These are phyloP conservation scores for Campoletis raptor DNA, from an alignment of 2,888 invertebrate species.

Conservation along the genomic window DNA sequence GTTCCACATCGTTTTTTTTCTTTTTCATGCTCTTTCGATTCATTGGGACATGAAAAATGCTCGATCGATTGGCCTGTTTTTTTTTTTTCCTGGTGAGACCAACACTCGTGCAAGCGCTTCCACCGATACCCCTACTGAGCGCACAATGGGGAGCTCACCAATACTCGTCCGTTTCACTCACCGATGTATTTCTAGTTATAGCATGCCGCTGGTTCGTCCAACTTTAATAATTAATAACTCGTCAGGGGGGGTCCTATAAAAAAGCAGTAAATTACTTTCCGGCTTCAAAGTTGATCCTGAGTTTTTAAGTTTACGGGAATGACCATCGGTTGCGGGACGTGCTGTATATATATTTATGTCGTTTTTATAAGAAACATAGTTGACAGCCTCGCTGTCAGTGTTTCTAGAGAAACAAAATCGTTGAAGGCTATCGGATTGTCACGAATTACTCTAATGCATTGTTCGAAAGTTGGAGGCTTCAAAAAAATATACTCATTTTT, in stretches of 20 bases:
- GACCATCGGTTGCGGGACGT: neutral
- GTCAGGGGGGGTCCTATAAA: conserved; percentile 14
- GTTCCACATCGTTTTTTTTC: neutral
- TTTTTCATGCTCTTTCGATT: neutral
- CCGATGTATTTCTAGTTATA: neutral
- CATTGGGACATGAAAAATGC: conserved; percentile 8
- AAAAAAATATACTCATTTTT: neutral
- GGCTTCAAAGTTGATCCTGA: conserved; percentile 8
- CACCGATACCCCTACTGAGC: conserved; percentile 10
- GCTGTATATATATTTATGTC: neutral
- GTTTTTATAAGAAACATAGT: neutral
- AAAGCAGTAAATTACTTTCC: conserved; percentile 11
- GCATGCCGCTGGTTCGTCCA: conserved; percentile 18
- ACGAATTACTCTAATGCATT: neutral
- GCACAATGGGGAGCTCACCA: conserved; percentile 10
- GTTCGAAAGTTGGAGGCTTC: neutral
- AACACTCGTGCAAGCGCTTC: conserved; percentile 1
- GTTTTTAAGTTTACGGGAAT: conserved; percentile 6
- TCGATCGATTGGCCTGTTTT: conserved; percentile 13
- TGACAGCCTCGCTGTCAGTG: neutral
- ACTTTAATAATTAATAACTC: conserved; percentile 20
- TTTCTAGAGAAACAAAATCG: neutral
- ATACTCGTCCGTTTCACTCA: neutral
- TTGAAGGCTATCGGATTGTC: neutral
- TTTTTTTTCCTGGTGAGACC: conserved; percentile 2